Evolutionary conservation across 2,888 invertebrate genomes (phyloP).

Genomic region (Tiliacea aurago): DNA sequence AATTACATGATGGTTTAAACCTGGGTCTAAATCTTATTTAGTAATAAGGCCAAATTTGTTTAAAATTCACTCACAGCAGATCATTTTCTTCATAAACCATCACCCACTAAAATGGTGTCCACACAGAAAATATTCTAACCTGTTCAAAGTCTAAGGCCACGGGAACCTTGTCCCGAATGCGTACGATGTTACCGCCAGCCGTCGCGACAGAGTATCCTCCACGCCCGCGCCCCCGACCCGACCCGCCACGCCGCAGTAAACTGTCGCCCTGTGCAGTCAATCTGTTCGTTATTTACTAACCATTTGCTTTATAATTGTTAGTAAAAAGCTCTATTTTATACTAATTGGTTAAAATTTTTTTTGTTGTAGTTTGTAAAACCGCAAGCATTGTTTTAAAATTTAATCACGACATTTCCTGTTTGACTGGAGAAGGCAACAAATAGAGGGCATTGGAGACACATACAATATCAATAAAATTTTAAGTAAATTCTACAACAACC

Average conservation of each 20-base stretch:
- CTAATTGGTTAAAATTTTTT: background rate
- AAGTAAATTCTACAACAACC: constrained; percentile 13
- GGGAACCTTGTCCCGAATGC: constrained; percentile 77
- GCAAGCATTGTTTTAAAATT: background rate
- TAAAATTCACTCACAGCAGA: too few species aligned
- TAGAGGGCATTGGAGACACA: constrained; percentile 40
- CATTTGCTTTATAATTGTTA: constrained; percentile 17
- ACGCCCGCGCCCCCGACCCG: constrained; percentile 81
- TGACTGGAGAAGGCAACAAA: constrained; percentile 53
- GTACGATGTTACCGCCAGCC: constrained; percentile 83
- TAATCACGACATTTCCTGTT: constrained; percentile 13
- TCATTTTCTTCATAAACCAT: background rate
- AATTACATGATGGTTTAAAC: too few species aligned
- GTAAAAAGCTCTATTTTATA: constrained; percentile 24
- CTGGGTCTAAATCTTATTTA: too few species aligned
- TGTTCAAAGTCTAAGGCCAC: constrained; percentile 79
- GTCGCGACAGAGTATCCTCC: constrained; percentile 77
- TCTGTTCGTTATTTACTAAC: constrained; percentile 24
- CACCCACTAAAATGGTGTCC: constrained; percentile 1
- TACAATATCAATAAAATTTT: constrained; percentile 15
- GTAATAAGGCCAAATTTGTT: too few species aligned
- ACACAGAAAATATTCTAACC: constrained; percentile 65
- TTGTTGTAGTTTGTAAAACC: background rate
- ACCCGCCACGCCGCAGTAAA: constrained; percentile 81
- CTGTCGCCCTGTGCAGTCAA: constrained; percentile 82